Conservation (phyloP, 1,140 invertebrate species). For the Diuraphis noxia region DNA sequence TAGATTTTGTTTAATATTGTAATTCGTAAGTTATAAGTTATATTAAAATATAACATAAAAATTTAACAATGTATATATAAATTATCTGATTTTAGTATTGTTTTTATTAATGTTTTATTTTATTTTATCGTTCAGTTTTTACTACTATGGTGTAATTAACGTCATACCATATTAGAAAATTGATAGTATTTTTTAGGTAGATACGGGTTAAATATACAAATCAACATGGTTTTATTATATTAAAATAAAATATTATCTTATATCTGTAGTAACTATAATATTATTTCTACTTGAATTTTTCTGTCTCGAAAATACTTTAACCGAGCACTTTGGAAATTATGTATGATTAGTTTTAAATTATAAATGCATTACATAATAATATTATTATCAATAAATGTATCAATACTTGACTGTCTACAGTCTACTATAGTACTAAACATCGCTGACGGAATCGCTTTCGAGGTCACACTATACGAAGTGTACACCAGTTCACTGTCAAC, state of each 20-base stretch:
- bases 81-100: background rate
- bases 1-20: background rate
- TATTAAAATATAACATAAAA: background rate
- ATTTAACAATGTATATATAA: background rate
- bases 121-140: background rate
- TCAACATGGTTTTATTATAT: background rate
- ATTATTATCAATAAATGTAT: background rate
- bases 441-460: background rate
- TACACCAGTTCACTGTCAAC: background rate
- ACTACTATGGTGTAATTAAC: background rate
- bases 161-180: background rate
- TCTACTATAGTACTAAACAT: background rate
- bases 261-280: background rate
- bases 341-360: too few species aligned
- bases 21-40: background rate
- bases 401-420: background rate
- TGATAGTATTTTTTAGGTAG: background rate
- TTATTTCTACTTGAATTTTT: background rate
- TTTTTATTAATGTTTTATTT: background rate
- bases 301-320: background rate
- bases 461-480: background rate
- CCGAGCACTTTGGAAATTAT: too few species aligned
- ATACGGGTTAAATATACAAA: background rate
- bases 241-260: background rate
- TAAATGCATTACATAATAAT: background rate